Evolutionary conservation across 2,888 invertebrate species (phyloP), one percentile per base, ranked within the genome.

Genomic region (Lithophane ornitopus): DNA sequence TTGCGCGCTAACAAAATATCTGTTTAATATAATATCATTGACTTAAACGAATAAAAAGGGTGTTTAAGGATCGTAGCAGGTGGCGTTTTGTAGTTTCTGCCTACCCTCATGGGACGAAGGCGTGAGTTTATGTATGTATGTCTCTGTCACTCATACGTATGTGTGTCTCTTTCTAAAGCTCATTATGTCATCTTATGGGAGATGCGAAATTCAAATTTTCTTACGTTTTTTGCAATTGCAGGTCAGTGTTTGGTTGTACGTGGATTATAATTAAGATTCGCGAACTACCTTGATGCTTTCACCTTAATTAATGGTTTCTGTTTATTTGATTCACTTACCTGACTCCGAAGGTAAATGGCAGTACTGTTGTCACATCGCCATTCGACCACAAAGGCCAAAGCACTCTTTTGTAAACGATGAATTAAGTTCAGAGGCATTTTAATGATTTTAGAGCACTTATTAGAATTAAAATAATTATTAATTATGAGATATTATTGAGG

Each of bases 361-460:
- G 54, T 26, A 49, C 61, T 44, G 2, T 3, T 56, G 0, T 77
- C 76, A 52, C 22, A 58, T 8, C 63, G 56, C 77, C 77, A 78
- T 22, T 78, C 76, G 0, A 65, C 41, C 63, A 78, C 34, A 41
- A 82, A 78, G 2, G 82, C 82, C 34, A 82, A 14, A 28, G 77
- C 82, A 59, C 77, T 78, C 26, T 63, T 78, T 75, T 78, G 77
- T 58, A 78, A 14, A n/a, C 77, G 49, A 1, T 82, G 82, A 63
- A 78, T 52, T 44, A 78, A 44, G 14, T 76, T 82, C 2, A 82
- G 26, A 44, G 82, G 6, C 77, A 78, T 78, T 44, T 0, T 65
- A 2, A 41, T 8, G 14, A 49, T 19, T 0, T 14, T 0, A 56
- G 7, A 54, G 4, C 34, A 26, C 6, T 44, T 61, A 22, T 19